A percentile compares a stretch with the other conserved stretches of the same genome.
Conservation (phyloP, 2,797 vertebrate species). For the Poliocrania exsul region DNA sequence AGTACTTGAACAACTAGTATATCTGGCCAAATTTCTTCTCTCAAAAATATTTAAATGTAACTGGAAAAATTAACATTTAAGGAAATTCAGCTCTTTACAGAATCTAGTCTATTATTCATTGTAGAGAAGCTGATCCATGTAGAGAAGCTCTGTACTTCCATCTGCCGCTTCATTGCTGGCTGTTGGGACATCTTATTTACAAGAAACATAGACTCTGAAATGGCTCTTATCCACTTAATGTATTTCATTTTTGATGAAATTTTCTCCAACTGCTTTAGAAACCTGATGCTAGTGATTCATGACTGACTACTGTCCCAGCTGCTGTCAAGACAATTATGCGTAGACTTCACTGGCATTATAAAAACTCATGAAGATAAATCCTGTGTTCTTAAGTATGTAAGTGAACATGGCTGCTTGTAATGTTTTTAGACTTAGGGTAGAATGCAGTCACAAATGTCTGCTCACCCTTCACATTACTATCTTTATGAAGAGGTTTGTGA, state of each 20-base stretch:
- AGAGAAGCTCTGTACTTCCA: background rate
- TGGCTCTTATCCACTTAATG: background rate
- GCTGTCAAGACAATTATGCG: background rate
- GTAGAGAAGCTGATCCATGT: background rate
- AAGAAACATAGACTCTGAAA: background rate
- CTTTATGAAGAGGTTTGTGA: background rate
- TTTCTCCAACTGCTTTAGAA: background rate
- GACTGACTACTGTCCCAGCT: background rate
- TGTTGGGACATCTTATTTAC: background rate
- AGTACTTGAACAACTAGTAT: slow-evolving; percentile 32
- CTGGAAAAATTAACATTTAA: background rate
- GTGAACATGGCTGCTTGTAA: background rate
- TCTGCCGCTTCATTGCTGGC: background rate
- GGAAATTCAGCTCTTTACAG: background rate
- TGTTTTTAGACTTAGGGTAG: background rate
- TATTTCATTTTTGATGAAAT: background rate
- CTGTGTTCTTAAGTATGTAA: background rate
- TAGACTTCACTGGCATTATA: background rate
- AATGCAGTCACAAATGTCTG: background rate
- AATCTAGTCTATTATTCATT: background rate
- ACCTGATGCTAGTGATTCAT: background rate
- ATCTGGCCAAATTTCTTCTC: slow-evolving; percentile 38
- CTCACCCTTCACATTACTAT: background rate
- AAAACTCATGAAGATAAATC: background rate
- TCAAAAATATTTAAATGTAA: slow-evolving; percentile 8